Evolutionary conservation across 2,797 vertebrate species (phyloP).

Genomic region (Ctenosaura bakeri): DNA sequence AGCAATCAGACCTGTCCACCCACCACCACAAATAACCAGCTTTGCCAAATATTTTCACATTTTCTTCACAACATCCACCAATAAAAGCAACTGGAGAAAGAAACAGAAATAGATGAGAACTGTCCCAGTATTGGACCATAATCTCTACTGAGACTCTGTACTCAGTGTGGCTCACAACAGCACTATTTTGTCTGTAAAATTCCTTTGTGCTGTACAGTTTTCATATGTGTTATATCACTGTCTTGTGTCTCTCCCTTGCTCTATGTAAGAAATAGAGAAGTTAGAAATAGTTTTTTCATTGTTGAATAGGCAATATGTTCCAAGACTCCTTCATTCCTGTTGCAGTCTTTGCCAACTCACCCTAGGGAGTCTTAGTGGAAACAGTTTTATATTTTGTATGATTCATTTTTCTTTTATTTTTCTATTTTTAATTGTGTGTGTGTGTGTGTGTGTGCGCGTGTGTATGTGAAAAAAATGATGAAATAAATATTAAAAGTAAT

Average conservation of each 20-base stretch:
- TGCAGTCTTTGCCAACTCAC: conserved; percentile 59
- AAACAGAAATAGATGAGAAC: conserved; percentile 71
- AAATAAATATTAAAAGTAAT: conserved; percentile 81
- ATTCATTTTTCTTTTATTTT: conserved; percentile 85
- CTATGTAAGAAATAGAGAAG: conserved; percentile 66
- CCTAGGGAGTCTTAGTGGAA: conserved; percentile 74
- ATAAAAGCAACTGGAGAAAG: conserved; percentile 58
- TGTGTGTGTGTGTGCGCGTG: conserved; percentile 63
- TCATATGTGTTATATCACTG: conserved; percentile 52
- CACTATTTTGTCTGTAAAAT: conserved; percentile 65
- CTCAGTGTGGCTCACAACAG: conserved; percentile 62
- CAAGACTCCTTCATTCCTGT: conserved; percentile 59
- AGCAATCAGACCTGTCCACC: conserved; percentile 43
- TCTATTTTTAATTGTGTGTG: conserved; percentile 82
- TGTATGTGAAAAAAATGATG: conserved; percentile 71
- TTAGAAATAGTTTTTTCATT: conserved; percentile 67
- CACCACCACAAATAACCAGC: conserved; percentile 56
- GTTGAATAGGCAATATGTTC: conserved; percentile 61
- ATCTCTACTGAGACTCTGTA: conserved; percentile 63
- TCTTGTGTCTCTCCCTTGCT: conserved; percentile 53
- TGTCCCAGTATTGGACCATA: conserved; percentile 56
- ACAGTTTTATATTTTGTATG: conserved; percentile 82
- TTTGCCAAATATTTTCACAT: conserved; percentile 45
- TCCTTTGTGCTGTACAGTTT: conserved; percentile 61
- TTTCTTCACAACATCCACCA: conserved; percentile 44